A percentile compares a stretch with the other conserved stretches of the same genome.
Conservation (phyloP, 2,113 vertebrate genomes). For the Copsychus sechellarum region DNA sequence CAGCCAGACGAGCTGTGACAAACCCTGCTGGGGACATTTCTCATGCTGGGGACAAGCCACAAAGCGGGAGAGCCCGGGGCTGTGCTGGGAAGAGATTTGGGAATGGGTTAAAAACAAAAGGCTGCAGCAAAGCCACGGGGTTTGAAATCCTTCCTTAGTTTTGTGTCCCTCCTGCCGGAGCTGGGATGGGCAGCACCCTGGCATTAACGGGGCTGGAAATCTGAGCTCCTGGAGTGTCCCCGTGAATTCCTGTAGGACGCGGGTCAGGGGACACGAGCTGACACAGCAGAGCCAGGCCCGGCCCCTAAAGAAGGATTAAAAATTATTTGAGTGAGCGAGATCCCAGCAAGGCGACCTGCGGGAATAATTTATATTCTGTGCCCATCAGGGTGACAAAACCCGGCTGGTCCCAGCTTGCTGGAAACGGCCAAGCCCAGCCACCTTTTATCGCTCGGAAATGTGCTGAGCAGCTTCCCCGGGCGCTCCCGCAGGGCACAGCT, state of each 20-base stretch:
- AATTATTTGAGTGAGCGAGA: background rate
- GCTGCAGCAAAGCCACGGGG: background rate
- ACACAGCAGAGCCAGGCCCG: background rate
- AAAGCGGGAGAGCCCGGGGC: background rate
- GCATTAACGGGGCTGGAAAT: background rate
- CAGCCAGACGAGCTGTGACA: accelerated
- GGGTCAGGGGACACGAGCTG: background rate
- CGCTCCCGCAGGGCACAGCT: background rate
- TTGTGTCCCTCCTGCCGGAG: background rate
- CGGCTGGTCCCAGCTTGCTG: background rate
- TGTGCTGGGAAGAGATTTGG: background rate
- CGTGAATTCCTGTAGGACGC: background rate
- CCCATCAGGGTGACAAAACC: background rate
- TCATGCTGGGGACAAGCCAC: background rate
- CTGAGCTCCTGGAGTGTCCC: background rate
- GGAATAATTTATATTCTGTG: background rate
- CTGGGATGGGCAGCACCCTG: background rate
- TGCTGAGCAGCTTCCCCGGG: background rate
- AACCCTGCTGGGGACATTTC: background rate
- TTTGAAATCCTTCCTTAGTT: background rate
- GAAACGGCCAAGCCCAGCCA: accelerated
- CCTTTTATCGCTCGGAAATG: background rate
- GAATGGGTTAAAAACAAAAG: background rate
- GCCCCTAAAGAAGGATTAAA: background rate
- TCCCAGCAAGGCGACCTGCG: background rate